Evolutionary conservation across 1,140 invertebrate species (phyloP), one percentile per base, ranked within the genome.

Genomic region (Drosophila pectinifera): DNA sequence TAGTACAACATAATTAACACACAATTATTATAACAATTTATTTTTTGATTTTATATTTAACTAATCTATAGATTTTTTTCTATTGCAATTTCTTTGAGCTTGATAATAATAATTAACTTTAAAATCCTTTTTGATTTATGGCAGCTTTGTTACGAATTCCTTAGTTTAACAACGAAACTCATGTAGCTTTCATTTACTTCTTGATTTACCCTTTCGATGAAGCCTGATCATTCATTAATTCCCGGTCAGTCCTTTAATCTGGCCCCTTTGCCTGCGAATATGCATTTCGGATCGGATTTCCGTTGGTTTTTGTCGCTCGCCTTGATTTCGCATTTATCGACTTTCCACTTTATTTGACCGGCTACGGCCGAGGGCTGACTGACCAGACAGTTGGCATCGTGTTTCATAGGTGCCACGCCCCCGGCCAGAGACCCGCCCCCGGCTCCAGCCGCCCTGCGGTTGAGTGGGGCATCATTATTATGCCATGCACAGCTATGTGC

Each of bases 401-500:
- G 56, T 65, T 72, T 75, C 46, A 57, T 78, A 70, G 61, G 73
- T 62, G 73, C 61, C 68, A 69, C 69, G 36, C 64, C 64, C 26
- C 39, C 31, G 14, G n/a, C 20, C 16, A 31, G 11, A 18, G 22
- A 10, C 7, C 18, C 11, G 8, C 24, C 20, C 65, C 28, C 5
- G n/a, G 42, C 16, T 24, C 11, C 26, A 51, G 36, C 38, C 67
- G 49, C 55, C 51, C 24, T 73, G 67, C 45, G 70, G 67, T 73
- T 39, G 67, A 59, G 72, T 54, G 45, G 49, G 59, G 77, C 73
- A 84, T 84, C 84, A 89, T 89, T 89, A 89, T 89, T 89, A 89
- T 89, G 84, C 84, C 73, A 89, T 89, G 84, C 84, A 89, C 84
- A 89, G 85, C 84, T 89, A 84, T 89, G 73, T 89, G 76, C 68